Base-by-base conservation (phyloP, 2,888 invertebrate genomes). In the Callosobruchus maculatus region DNA sequence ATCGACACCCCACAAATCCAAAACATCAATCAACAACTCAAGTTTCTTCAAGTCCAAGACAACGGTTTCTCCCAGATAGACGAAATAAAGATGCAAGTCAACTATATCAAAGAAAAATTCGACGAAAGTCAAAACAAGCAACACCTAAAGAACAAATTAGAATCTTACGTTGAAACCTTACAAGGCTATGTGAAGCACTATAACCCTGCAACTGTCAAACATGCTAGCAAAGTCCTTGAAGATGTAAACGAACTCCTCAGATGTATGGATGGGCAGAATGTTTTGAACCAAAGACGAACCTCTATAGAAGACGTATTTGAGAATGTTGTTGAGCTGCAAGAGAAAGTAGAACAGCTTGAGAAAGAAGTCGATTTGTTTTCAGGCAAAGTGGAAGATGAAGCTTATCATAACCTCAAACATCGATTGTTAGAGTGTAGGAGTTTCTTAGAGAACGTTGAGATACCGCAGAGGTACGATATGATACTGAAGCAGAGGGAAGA, bases 61-160 rank as follows among this genome's bases (percentile, higher is more conserved):
- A 73, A 74, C 31, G 70, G 77, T 1, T 80, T 80, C 71, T 79
- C 80, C 0, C 75, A 76, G 74, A 77, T 81, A 21, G 78, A 81
- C 70, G 78, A 80, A 73, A 78, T 81, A 5, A 79, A 78, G 73
- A 74, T 76, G 68, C 79, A 81, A 73, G 80, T 81, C 13, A 70
- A 79, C 70, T 79, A 80, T 49, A 78, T 81, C 20, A 81, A 78
- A 72, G 80, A 80, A 72, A 80, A 81, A 74, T 72, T 80, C 0
- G 71, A 75, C 13, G 76, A 78, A 13, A 76, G 73, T 66, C 71
- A 76, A 49, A 76, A 81, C 68, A 78, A 78, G 18, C 73, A 73
- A 5, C 70, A 77, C 20, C 30, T 81, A 9, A 77, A 73, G 67
- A 75, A 76, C 9, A 81, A 79, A 73, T 71, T 81, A 13, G 78